A percentile compares a stretch with the other conserved stretches of the same genome.
Evolutionary conservation across 2,797 vertebrate genomes (phyloP).

Genomic region (Masticophis lateralis): DNA sequence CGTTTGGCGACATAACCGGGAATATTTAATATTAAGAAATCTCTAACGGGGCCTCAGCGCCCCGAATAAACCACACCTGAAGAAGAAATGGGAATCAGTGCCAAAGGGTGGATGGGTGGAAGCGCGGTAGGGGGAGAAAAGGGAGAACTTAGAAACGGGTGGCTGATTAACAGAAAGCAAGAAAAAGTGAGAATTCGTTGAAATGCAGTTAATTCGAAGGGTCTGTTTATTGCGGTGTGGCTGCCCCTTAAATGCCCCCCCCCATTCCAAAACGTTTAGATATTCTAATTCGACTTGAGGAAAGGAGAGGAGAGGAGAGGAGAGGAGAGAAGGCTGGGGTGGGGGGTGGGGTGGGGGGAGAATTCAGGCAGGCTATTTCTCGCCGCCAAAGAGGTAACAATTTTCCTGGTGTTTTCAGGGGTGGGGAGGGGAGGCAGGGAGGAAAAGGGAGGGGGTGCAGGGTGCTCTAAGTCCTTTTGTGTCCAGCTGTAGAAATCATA

Average conservation of each 20-base stretch:
- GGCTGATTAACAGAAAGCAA: neutral
- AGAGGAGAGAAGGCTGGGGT: neutral
- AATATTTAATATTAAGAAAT: neutral
- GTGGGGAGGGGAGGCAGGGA: too few relatives aligned
- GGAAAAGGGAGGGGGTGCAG: neutral
- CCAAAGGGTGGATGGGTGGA: neutral
- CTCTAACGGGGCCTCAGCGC: neutral
- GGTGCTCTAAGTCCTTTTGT: slow-evolving; percentile 36
- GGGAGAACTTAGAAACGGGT: neutral
- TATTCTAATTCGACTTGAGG: neutral
- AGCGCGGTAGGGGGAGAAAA: neutral
- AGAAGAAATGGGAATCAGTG: neutral
- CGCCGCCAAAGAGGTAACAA: slow-evolving; percentile 16
- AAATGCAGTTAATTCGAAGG: neutral
- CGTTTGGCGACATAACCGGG: neutral
- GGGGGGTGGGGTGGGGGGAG: accelerated
- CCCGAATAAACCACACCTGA: neutral
- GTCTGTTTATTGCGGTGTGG: neutral
- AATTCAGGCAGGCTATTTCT: slow-evolving; percentile 16
- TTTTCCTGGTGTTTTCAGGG: slow-evolving; percentile 27
- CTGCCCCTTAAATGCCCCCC: neutral
- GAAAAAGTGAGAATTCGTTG: neutral
- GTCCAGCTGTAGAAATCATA: slow-evolving; percentile 52
- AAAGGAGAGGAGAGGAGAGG: neutral
- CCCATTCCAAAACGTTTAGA: too few relatives aligned